These are phyloP conservation scores for Chionomys nivalis DNA, from an alignment of 2,113 vertebrate genomes.

Conservation along the genomic window DNA sequence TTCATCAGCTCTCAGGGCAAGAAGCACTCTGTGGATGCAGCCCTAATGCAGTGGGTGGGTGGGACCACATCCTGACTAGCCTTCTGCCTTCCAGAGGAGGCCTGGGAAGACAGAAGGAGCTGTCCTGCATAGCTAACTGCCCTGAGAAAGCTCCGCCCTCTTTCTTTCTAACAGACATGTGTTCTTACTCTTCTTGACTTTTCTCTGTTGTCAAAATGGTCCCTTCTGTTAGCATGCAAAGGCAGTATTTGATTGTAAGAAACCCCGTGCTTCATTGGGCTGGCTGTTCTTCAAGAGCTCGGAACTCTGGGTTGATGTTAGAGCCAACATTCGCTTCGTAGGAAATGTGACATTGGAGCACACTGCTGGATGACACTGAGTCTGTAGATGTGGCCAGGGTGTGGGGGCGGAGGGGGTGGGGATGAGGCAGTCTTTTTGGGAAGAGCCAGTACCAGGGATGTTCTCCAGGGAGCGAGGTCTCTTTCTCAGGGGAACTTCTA, in stretches of 20 bases:
- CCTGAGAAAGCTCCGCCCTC: not conserved
- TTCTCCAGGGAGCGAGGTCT: not conserved
- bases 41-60: not conserved
- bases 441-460: not conserved
- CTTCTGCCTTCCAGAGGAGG: not conserved
- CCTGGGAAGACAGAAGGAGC: not conserved
- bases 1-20: not conserved
- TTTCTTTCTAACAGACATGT: not conserved
- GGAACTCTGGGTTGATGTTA: slow-evolving; percentile 28
- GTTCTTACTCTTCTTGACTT: not conserved
- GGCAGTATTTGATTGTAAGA: not conserved
- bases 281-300: not conserved
- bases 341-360: slow-evolving; percentile 27
- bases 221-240: slow-evolving; percentile 18
- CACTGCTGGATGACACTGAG: not conserved
- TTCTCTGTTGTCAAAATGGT: not conserved
- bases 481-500: not conserved
- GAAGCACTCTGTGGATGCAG: not conserved
- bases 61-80: not conserved
- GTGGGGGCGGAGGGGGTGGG: not conserved
- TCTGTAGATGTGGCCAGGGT: not conserved
- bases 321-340: not conserved
- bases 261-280: not conserved
- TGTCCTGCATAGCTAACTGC: not conserved
- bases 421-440: not conserved